These are phyloP conservation scores for Nasonovia ribisnigri DNA, from an alignment of 2,888 invertebrate genomes.

Conservation along the genomic window DNA sequence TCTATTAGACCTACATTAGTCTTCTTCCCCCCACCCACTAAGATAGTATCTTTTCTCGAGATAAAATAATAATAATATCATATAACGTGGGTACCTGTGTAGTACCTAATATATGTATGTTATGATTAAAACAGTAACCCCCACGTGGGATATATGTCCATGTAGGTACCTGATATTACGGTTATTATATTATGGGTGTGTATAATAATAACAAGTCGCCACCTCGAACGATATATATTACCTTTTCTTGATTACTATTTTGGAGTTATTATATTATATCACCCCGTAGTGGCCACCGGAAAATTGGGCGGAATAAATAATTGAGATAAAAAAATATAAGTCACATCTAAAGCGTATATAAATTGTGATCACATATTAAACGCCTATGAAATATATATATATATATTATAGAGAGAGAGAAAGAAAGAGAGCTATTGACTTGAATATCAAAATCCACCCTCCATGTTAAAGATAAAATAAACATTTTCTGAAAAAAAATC, in stretches of 20 bases:
- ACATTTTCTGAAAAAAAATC: too few species aligned
- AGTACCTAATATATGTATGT: background rate
- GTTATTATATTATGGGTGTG: background rate
- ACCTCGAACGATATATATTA: slow-evolving; percentile 28
- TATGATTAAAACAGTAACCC: slow-evolving; percentile 15
- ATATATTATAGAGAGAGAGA: too few species aligned
- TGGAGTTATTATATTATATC: background rate
- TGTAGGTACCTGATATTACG: background rate
- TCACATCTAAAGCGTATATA: background rate
- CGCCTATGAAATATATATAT: background rate
- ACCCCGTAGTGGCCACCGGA: background rate
- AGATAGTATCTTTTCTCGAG: background rate
- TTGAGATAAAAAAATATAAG: background rate
- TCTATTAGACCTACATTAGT: slow-evolving; percentile 52
- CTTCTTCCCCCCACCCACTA: background rate
- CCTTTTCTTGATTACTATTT: slow-evolving; percentile 10
- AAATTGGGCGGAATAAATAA: slow-evolving; percentile 33
- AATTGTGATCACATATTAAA: background rate
- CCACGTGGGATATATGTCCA: background rate
- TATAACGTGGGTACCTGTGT: background rate
- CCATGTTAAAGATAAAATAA: background rate
- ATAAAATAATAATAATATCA: slow-evolving; percentile 14
- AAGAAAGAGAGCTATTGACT: background rate
- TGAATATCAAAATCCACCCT: background rate
- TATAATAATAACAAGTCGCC: slow-evolving; percentile 32